phyloP scores from a whole-genome alignment of 2,797 vertebrate genomes.

The Rhincodon typus region DNA sequence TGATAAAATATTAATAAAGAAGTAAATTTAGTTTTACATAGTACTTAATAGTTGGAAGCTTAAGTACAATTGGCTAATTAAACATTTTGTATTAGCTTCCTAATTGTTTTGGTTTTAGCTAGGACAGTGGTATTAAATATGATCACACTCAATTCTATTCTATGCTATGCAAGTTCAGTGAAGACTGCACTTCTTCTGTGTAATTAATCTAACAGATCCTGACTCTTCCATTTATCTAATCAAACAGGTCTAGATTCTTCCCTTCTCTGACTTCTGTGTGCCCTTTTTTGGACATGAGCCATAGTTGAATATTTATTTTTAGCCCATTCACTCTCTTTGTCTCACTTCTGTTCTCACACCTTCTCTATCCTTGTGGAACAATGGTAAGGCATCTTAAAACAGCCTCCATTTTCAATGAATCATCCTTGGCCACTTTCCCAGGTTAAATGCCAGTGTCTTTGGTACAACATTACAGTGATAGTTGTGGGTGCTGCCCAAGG shows the following conservation, averaged over 20 bases:
- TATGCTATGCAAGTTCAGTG: background rate
- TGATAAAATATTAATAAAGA: background rate
- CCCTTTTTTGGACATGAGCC: background rate
- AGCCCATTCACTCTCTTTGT: background rate
- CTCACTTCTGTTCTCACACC: background rate
- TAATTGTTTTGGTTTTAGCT: background rate
- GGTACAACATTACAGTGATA: no score
- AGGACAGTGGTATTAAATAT: background rate
- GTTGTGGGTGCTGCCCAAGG: no score
- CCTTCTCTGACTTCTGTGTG: background rate
- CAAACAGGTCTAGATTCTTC: background rate
- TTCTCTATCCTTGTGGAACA: background rate
- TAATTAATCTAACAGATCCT: no score
- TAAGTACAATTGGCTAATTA: background rate
- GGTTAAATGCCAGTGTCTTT: no score
- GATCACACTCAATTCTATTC: background rate
- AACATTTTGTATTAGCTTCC: background rate
- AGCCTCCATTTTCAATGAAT: background rate
- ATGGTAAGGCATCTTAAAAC: background rate
- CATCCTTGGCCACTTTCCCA: background rate
- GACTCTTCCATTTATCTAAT: background rate
- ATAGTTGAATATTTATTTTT: background rate
- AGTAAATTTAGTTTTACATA: background rate
- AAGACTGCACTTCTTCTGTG: background rate
- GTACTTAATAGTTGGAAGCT: background rate